Evolutionary conservation across 1,140 invertebrate species (phyloP).

Genomic region (Drosophila setifemur): DNA sequence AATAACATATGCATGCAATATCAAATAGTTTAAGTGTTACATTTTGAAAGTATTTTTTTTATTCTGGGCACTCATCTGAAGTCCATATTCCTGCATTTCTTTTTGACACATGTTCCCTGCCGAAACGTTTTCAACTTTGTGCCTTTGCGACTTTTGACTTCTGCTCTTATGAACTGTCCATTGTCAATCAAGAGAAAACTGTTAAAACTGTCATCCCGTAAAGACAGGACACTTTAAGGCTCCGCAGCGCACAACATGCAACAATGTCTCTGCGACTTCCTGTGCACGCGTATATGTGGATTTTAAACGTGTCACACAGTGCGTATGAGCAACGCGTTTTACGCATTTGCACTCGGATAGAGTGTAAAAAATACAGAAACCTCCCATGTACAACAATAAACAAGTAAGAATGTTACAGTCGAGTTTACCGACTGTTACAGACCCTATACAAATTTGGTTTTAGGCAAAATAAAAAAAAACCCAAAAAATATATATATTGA

Average conservation of each 20-base stretch:
- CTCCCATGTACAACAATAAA: conserved; percentile 36
- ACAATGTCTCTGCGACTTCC: conserved; percentile 21
- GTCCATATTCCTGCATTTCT: too few relatives aligned
- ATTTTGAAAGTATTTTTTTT: background rate
- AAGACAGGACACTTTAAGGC: conserved; percentile 37
- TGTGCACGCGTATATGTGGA: conserved; percentile 1
- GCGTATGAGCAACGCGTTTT: conserved; percentile 51
- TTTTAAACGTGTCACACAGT: conserved; percentile 47
- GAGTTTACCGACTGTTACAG: too few relatives aligned
- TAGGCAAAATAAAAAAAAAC: too few relatives aligned
- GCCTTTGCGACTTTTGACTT: background rate
- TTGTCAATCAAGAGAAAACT: conserved; percentile 26
- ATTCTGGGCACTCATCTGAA: too few relatives aligned
- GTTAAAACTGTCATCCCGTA: conserved; percentile 44
- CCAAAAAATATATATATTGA: too few relatives aligned
- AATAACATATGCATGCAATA: too few relatives aligned
- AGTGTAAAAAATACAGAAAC: conserved; percentile 17
- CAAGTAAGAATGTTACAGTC: too few relatives aligned
- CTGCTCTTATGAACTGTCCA: conserved; percentile 21
- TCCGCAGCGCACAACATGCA: conserved; percentile 1
- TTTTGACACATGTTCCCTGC: conserved; percentile 4
- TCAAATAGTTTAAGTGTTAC: background rate
- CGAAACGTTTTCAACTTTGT: background rate
- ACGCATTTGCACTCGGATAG: background rate
- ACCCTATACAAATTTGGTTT: too few relatives aligned